phyloP scores from a whole-genome alignment of 2,888 invertebrate genomes.

The Lasioglossum marginatum region DNA sequence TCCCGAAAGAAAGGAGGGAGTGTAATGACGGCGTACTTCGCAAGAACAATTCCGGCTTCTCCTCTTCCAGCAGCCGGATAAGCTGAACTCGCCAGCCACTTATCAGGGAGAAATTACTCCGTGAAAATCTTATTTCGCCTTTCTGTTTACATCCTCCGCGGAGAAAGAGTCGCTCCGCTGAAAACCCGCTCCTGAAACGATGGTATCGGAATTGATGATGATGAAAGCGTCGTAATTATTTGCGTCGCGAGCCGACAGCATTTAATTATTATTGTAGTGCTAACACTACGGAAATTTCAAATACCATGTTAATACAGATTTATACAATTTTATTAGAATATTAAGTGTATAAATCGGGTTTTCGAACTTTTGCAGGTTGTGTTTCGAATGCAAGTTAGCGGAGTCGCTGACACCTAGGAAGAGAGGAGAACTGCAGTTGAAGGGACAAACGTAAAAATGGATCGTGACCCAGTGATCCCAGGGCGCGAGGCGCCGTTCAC shows the following conservation, averaged over 20 bases:
- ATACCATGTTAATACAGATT: neutral
- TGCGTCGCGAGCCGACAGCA: neutral
- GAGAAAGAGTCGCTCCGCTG: neutral
- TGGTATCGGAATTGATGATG: neutral
- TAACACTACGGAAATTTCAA: neutral
- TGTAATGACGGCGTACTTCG: constrained; percentile 60
- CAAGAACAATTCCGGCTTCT: constrained; percentile 60
- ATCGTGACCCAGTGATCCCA: constrained; percentile 20
- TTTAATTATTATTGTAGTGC: neutral
- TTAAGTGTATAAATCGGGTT: too few species aligned
- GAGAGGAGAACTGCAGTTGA: neutral
- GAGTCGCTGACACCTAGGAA: neutral
- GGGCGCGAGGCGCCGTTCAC: neutral
- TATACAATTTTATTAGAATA: neutral
- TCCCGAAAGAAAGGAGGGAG: constrained; percentile 38
- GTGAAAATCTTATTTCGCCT: constrained; percentile 55
- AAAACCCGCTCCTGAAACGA: neutral
- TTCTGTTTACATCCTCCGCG: constrained; percentile 33
- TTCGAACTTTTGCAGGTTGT: too few species aligned
- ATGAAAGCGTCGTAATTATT: neutral
- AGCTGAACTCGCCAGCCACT: constrained; percentile 61
- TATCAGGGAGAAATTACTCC: constrained; percentile 66
- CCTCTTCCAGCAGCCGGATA: constrained; percentile 55
- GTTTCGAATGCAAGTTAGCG: neutral
- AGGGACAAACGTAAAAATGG: constrained; percentile 21